Percentiles rank a stretch among this genome's conserved stretches.
These are phyloP conservation scores for Drosophila vallismaia DNA, from an alignment of 2,888 invertebrate genomes.

Conservation along the genomic window DNA sequence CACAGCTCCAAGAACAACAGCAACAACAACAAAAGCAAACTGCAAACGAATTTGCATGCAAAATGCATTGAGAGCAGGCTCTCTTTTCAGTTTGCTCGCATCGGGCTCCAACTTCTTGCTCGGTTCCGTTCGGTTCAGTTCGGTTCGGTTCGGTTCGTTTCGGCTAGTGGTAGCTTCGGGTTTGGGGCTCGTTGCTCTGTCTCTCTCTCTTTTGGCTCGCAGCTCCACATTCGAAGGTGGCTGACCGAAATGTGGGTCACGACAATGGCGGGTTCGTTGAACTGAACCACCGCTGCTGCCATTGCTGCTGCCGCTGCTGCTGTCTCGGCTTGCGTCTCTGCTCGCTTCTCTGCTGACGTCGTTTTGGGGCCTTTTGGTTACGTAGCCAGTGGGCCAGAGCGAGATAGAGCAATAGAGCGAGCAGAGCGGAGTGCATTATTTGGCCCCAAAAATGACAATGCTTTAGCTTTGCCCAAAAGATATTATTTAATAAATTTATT, in stretches of 20 bases:
- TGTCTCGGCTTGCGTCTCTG: slow-evolving; percentile 40
- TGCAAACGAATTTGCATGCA: slow-evolving; percentile 69
- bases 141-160: slow-evolving; percentile 19
- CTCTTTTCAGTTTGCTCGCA: not conserved
- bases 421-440: slow-evolving; percentile 38
- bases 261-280: slow-evolving; percentile 84
- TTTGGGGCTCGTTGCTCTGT: slow-evolving; percentile 19
- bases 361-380: slow-evolving; percentile 70
- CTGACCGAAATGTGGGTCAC: slow-evolving; percentile 84
- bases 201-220: slow-evolving; percentile 46
- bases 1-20: slow-evolving; percentile 70
- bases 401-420: slow-evolving; percentile 14
- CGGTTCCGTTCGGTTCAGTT: slow-evolving; percentile 11
- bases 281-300: slow-evolving; percentile 78
- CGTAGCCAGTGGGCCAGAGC: slow-evolving; percentile 64
- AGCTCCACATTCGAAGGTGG: slow-evolving; percentile 84
- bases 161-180: slow-evolving; percentile 20
- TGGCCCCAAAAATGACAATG: slow-evolving; percentile 66
- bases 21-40: slow-evolving; percentile 35
- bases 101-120: slow-evolving; percentile 3
- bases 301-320: slow-evolving; percentile 57
- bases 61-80: slow-evolving; percentile 52
- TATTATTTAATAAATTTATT: slow-evolving; percentile 74
- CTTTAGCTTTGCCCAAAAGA: slow-evolving; percentile 25
- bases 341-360: slow-evolving; percentile 37